Percentiles rank a stretch among this genome's conserved stretches.
Evolutionary conservation across 2,888 invertebrate species (phyloP).

Genomic region (Phengaris alcon): DNA sequence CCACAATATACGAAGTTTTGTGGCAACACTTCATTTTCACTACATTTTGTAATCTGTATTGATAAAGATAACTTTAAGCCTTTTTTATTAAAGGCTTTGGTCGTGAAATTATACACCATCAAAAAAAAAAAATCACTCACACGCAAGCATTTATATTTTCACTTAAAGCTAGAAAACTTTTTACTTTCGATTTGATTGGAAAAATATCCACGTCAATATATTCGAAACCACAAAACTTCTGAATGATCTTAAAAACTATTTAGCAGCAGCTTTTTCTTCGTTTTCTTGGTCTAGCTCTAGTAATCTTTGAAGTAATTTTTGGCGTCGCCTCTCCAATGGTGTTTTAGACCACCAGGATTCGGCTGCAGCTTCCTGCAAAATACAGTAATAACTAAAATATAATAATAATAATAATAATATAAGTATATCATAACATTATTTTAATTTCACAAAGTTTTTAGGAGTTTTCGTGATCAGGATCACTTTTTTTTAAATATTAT

Average conservation of each 20-base stretch:
- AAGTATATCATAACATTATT: too few relatives aligned
- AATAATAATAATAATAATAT: not conserved
- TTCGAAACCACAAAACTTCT: not conserved
- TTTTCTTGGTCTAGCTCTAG: constrained; percentile 78
- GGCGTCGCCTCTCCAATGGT: constrained; percentile 88
- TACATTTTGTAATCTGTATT: too few relatives aligned
- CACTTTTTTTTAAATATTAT: too few relatives aligned
- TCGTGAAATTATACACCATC: too few relatives aligned
- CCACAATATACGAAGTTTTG: constrained; percentile 9
- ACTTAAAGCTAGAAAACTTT: too few relatives aligned
- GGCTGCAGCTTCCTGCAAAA: constrained; percentile 84
- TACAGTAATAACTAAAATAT: not conserved
- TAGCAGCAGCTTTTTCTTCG: constrained; percentile 55
- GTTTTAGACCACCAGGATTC: constrained; percentile 88
- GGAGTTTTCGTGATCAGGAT: too few relatives aligned
- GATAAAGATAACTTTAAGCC: too few relatives aligned
- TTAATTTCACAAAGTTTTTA: too few relatives aligned
- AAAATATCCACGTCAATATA: not conserved
- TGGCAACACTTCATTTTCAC: not conserved
- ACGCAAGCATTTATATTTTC: too few relatives aligned
- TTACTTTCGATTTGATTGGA: too few relatives aligned
- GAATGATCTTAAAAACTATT: not conserved
- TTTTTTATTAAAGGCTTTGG: too few relatives aligned
- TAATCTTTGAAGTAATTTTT: constrained; percentile 83
- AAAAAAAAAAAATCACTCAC: too few relatives aligned